Percentiles rank a stretch among this genome's conserved stretches.
Evolutionary conservation across 2,888 invertebrate species (phyloP).

Genomic region (Drosophila pegasa): DNA sequence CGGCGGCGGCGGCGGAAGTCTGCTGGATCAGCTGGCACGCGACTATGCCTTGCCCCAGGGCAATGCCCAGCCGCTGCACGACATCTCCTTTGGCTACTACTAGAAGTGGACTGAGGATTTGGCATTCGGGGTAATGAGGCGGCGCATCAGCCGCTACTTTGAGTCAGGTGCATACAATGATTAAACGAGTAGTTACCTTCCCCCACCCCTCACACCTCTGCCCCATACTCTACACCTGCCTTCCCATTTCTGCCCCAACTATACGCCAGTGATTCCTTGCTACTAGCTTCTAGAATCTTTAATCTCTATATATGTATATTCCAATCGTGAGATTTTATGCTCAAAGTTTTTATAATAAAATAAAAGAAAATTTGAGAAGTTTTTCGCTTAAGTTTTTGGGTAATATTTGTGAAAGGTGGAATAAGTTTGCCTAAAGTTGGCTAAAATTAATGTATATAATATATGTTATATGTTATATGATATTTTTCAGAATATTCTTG

Average conservation of each 20-base stretch:
- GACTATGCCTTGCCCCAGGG: conserved; percentile 92
- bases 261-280: conserved; percentile 45
- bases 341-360: conserved; percentile 35
- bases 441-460: no score
- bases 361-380: conserved; percentile 33
- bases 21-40: conserved; percentile 92
- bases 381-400: conserved; percentile 5
- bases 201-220: background rate
- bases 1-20: conserved; percentile 84
- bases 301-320: conserved; percentile 46
- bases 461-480: no score
- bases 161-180: conserved; percentile 62
- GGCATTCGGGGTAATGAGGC: conserved; percentile 38
- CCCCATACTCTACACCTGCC: background rate
- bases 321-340: conserved; percentile 40
- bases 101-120: conserved; percentile 81
- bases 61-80: conserved; percentile 89
- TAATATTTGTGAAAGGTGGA: no score
- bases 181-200: conserved; percentile 29
- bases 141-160: conserved; percentile 32
- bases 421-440: no score
- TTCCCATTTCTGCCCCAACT: conserved; percentile 31
- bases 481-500: no score
- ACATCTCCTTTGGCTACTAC: conserved; percentile 93
- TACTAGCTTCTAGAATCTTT: conserved; percentile 38